Conservation (phyloP, 2,797 vertebrate species). For the Onychomys leucogaster region DNA sequence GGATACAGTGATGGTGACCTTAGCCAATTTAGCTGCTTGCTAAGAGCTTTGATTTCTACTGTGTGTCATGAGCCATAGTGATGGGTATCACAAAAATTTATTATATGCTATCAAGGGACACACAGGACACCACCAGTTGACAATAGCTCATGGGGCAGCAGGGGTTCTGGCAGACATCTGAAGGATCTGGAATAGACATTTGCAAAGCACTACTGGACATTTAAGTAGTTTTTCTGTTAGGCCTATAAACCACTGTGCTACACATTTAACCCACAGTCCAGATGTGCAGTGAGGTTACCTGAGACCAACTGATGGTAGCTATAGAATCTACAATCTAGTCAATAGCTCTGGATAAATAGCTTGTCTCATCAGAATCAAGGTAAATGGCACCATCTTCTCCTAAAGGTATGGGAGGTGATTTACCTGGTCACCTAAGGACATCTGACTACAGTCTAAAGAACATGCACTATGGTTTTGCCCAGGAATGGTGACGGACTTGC, state of each 20-base stretch:
- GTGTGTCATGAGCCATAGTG: not conserved
- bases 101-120: not conserved
- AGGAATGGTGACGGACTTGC: not conserved
- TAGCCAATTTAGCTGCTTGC: not conserved
- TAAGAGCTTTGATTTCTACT: not conserved
- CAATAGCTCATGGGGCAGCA: not conserved
- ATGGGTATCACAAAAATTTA: not conserved
- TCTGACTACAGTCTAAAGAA: not conserved
- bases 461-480: not conserved
- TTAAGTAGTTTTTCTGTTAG: conserved; percentile 16
- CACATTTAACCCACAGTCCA: not conserved
- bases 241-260: not conserved
- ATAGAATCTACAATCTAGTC: not conserved
- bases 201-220: not conserved
- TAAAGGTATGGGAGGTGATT: not conserved
- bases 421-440: not conserved
- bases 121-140: not conserved
- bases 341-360: conserved; percentile 22
- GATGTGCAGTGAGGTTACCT: conserved; percentile 3
- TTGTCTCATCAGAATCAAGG: not conserved
- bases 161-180: not conserved
- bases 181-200: not conserved
- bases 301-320: not conserved
- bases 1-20: not conserved
- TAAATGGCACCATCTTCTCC: not conserved